phyloP scores from a whole-genome alignment of 2,113 vertebrate genomes.

The Hemiscyllium ocellatum region DNA sequence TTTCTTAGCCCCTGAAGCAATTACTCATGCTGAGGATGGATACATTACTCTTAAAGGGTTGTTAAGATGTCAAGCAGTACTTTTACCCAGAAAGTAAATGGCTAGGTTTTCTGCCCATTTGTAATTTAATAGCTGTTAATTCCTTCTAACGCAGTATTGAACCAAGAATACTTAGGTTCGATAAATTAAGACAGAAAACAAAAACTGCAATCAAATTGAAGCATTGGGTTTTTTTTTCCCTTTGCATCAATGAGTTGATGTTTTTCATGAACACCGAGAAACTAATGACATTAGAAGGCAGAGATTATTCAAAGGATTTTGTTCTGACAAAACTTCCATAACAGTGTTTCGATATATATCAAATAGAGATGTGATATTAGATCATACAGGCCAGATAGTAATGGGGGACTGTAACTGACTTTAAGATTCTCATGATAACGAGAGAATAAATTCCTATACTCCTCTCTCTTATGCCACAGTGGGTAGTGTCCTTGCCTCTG shows the following conservation, averaged over 20 bases:
- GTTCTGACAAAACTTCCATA: background rate
- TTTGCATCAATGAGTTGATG: background rate
- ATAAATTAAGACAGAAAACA: background rate
- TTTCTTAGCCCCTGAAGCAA: slow-evolving; percentile 21
- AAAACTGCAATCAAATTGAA: background rate
- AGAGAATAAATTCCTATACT: background rate
- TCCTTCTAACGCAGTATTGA: background rate
- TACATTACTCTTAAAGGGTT: slow-evolving; percentile 31
- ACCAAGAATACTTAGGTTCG: background rate
- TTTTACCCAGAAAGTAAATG: background rate
- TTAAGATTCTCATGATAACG: background rate
- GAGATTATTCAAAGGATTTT: background rate
- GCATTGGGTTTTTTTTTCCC: background rate
- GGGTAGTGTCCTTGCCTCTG: too few species aligned
- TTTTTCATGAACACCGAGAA: background rate
- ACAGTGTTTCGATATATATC: background rate
- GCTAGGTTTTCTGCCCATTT: background rate
- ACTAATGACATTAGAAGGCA: background rate
- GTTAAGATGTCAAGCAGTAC: slow-evolving; percentile 20
- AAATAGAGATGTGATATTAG: background rate
- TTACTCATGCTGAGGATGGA: slow-evolving; percentile 24
- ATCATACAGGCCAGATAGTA: background rate
- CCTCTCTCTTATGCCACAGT: background rate
- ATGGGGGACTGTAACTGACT: background rate
- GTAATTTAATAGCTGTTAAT: background rate